Conservation (phyloP, 2,888 invertebrate species). For the Apotomis capreana region DNA sequence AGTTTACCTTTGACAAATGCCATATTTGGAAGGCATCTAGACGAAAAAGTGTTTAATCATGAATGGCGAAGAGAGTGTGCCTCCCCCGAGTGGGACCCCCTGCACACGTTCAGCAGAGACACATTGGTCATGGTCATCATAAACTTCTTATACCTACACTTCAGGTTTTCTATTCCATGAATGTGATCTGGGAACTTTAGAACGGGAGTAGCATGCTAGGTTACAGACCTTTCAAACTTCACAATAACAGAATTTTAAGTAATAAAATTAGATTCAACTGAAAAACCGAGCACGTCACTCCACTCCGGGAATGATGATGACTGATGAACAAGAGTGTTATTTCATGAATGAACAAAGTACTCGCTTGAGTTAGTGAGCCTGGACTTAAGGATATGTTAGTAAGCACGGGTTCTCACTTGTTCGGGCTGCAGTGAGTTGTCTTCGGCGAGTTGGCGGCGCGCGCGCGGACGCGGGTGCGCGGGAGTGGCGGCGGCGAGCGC, state of each 20-base stretch:
- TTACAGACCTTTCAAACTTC: neutral
- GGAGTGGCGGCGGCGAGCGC: slow-evolving; percentile 50
- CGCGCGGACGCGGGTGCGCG: slow-evolving; percentile 49
- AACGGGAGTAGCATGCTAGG: slow-evolving; percentile 2
- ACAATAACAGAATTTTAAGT: neutral
- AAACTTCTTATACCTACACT: neutral
- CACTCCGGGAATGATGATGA: neutral
- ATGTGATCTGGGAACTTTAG: neutral
- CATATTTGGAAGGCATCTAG: neutral
- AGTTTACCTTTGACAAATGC: slow-evolving; percentile 18
- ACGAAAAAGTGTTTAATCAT: neutral
- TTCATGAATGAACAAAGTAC: slow-evolving; percentile 6
- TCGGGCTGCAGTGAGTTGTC: slow-evolving; percentile 74
- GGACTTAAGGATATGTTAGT: slow-evolving; percentile 2
- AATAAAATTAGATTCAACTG: neutral
- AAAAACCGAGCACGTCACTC: slow-evolving; percentile 5
- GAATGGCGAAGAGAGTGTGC: neutral
- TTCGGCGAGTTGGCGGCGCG: slow-evolving; percentile 70
- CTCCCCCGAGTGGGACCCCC: too few relatives aligned
- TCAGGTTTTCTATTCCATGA: neutral
- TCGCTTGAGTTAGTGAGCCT: slow-evolving; percentile 13
- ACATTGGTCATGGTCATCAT: neutral
- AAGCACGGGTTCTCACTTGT: slow-evolving; percentile 58
- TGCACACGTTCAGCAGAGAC: neutral
- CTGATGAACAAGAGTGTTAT: neutral